These are phyloP conservation scores for Leptinotarsa defecta DNA, from an alignment of 1,140 invertebrate genomes.

Conservation along the genomic window DNA sequence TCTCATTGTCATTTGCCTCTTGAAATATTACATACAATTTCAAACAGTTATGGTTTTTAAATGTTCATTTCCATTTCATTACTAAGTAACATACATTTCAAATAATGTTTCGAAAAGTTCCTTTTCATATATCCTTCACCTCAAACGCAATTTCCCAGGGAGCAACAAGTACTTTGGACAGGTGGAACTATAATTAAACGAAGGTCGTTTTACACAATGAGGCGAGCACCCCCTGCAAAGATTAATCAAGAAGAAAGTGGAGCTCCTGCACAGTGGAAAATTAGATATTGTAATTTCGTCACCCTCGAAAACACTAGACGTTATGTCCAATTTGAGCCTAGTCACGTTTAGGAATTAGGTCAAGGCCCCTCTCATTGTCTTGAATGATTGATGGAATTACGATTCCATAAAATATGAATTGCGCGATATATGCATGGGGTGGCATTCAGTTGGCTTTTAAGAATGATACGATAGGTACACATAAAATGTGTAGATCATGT, in stretches of 20 bases:
- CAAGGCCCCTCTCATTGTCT: slow-evolving; percentile 16
- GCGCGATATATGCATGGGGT: neutral
- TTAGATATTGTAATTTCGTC: slow-evolving; percentile 32
- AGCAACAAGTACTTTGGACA: slow-evolving; percentile 15
- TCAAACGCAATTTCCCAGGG: neutral
- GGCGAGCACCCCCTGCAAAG: slow-evolving; percentile 23
- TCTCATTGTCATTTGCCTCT: too few relatives aligned
- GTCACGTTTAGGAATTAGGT: slow-evolving; percentile 14
- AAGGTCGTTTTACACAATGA: slow-evolving; percentile 10
- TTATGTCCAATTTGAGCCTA: slow-evolving; percentile 12
- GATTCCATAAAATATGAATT: neutral
- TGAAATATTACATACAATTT: too few relatives aligned
- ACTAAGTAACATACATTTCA: too few relatives aligned
- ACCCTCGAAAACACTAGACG: slow-evolving; percentile 26
- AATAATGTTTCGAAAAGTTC: too few relatives aligned
- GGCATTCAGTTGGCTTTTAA: too few relatives aligned
- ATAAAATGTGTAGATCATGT: too few relatives aligned
- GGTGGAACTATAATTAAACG: slow-evolving; percentile 9
- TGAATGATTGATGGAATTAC: neutral
- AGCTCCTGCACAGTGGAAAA: slow-evolving; percentile 27
- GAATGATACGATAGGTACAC: neutral
- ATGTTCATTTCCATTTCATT: too few relatives aligned
- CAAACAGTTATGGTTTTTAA: too few relatives aligned
- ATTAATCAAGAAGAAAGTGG: slow-evolving; percentile 30
- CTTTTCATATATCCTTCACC: neutral